Evolutionary conservation across 2,113 vertebrate species (phyloP).

Genomic region (Danionella cerebrum): DNA sequence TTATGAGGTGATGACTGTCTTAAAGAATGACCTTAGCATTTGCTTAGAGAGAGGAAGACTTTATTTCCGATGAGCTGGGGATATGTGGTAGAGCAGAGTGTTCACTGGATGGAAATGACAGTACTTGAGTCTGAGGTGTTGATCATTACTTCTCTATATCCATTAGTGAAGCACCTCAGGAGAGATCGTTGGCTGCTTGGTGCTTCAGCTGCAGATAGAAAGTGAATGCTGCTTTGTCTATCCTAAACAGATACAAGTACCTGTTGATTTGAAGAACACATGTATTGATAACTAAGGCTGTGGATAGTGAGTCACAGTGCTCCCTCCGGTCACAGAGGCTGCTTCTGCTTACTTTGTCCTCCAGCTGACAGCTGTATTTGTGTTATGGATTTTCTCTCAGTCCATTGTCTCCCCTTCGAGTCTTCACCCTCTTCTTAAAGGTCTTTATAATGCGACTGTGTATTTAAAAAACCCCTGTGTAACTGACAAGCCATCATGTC

Average conservation of each 20-base stretch:
- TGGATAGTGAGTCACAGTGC: constrained; percentile 31
- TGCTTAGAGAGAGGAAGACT: constrained; percentile 49
- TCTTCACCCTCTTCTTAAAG: constrained; percentile 20
- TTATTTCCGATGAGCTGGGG: constrained; percentile 48
- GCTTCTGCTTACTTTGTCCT: constrained; percentile 59
- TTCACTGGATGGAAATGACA: constrained; percentile 31
- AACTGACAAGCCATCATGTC: constrained; percentile 67
- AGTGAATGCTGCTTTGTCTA: neutral
- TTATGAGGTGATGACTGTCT: constrained; percentile 67
- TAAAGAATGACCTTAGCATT: constrained; percentile 52
- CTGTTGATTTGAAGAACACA: constrained; percentile 5
- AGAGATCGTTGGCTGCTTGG: constrained; percentile 26
- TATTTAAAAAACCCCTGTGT: constrained; percentile 63
- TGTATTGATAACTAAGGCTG: neutral
- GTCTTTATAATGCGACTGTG: constrained; percentile 43
- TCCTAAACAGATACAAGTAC: neutral
- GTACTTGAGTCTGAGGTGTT: constrained; percentile 28
- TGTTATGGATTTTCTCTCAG: constrained; percentile 76
- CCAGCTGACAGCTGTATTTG: constrained; percentile 71
- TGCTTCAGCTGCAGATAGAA: constrained; percentile 13
- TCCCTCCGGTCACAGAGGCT: constrained; percentile 41
- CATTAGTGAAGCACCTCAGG: constrained; percentile 43
- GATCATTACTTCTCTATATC: constrained; percentile 42
- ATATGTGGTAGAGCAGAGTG: constrained; percentile 16
- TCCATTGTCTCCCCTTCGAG: constrained; percentile 44